Evolutionary conservation across 2,113 vertebrate genomes (phyloP).

Genomic region (Asarcornis scutulata): DNA sequence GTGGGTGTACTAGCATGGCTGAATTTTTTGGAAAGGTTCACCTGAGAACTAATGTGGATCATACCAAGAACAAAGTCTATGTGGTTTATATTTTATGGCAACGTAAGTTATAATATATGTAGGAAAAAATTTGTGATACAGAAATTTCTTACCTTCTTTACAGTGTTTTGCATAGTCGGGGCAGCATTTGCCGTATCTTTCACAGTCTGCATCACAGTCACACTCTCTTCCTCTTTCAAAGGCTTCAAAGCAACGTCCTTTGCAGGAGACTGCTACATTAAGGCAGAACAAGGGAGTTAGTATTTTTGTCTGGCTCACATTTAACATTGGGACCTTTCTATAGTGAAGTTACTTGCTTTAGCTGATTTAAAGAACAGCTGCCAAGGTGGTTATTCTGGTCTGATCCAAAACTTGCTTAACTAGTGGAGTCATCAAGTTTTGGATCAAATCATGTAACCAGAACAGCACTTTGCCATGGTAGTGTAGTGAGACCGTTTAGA

Average conservation of each 20-base stretch:
- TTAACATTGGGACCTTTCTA: background rate
- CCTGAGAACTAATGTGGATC: background rate
- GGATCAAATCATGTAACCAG: background rate
- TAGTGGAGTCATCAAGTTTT: background rate
- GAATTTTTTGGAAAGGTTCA: background rate
- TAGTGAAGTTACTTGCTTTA: background rate
- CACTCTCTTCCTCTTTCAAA: conserved; percentile 87
- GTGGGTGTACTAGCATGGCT: background rate
- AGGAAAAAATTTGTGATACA: background rate
- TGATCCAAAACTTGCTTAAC: background rate
- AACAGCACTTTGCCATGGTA: background rate
- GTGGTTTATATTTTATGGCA: background rate
- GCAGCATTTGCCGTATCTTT: conserved; percentile 86
- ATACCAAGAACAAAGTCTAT: background rate
- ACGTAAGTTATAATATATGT: background rate
- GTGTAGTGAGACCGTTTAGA: background rate
- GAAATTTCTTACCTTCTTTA: conserved; percentile 76
- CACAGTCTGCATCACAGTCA: conserved; percentile 86
- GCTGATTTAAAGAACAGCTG: background rate
- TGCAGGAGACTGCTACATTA: conserved; percentile 84
- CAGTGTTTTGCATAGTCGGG: conserved; percentile 81
- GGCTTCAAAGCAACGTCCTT: conserved; percentile 89
- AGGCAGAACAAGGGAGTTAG: conserved; percentile 13
- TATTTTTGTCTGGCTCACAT: rapidly evolving
- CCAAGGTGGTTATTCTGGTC: background rate